phyloP scores from a whole-genome alignment of 2,113 vertebrate genomes.

The Aleadryas rufinucha region DNA sequence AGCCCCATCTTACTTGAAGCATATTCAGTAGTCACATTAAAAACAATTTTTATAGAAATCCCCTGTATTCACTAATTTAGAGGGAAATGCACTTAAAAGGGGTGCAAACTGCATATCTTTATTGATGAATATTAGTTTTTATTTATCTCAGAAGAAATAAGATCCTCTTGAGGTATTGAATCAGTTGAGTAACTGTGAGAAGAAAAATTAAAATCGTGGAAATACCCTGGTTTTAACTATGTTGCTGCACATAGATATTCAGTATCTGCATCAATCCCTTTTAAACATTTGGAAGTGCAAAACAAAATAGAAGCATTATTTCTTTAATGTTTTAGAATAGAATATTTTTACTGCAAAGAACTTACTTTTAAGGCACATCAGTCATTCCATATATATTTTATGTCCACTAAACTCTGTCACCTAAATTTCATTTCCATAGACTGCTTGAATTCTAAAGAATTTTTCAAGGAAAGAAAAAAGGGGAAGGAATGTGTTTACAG shows the following conservation, averaged over 20 bases:
- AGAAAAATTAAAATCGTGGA: conserved; percentile 16
- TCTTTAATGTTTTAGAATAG: background rate
- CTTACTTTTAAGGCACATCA: conserved; percentile 64
- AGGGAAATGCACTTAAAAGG: conserved; percentile 36
- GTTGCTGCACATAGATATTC: background rate
- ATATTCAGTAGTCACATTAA: conserved; percentile 3
- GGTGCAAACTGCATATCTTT: background rate
- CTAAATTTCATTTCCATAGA: background rate
- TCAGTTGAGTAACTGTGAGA: background rate
- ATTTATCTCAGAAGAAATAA: conserved; percentile 1
- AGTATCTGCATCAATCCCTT: background rate
- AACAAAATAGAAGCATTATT: background rate
- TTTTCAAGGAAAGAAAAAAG: background rate
- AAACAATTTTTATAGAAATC: conserved; percentile 35
- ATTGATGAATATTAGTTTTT: conserved; percentile 14
- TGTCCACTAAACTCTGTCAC: background rate
- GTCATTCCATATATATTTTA: background rate
- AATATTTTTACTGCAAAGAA: background rate
- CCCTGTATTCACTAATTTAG: conserved; percentile 1
- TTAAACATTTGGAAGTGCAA: background rate
- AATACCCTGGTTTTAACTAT: background rate
- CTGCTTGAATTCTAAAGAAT: background rate
- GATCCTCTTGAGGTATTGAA: background rate
- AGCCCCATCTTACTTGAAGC: conserved; percentile 18
- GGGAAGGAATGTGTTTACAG: background rate